Percentiles rank a stretch among this genome's conserved stretches.
These are phyloP conservation scores for Morpho achilles DNA, from an alignment of 2,888 invertebrate species.

Conservation along the genomic window DNA sequence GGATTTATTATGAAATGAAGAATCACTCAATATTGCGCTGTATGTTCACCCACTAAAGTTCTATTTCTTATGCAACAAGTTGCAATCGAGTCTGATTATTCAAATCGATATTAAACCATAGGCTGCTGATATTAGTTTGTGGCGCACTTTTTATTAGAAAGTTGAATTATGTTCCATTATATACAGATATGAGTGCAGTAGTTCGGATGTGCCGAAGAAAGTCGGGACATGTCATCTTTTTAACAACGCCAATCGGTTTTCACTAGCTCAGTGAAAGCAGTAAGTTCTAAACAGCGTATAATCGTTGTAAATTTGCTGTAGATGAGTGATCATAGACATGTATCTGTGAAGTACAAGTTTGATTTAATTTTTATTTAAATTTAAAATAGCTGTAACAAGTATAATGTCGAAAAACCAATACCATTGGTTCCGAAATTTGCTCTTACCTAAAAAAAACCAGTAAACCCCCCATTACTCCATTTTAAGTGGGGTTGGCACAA, in stretches of 20 bases:
- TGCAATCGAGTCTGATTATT: not conserved
- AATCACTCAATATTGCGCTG: no score
- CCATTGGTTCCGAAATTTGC: no score
- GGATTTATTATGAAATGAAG: no score
- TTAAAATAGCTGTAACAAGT: no score
- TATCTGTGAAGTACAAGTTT: no score
- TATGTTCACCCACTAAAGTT: not conserved
- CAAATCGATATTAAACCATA: conserved; percentile 10
- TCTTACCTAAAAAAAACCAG: no score
- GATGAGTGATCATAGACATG: no score
- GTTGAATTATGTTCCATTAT: conserved; percentile 22
- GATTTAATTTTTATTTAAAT: no score
- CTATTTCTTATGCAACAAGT: not conserved
- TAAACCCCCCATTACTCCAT: no score
- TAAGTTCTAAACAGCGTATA: conserved; percentile 18
- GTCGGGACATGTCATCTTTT: conserved; percentile 16
- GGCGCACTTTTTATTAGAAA: conserved; percentile 21
- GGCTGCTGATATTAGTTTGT: conserved; percentile 21
- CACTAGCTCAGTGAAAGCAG: conserved; percentile 13
- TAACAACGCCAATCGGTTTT: conserved; percentile 14
- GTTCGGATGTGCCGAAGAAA: conserved; percentile 20
- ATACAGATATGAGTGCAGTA: conserved; percentile 1
- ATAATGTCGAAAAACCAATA: no score
- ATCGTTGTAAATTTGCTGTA: not conserved
- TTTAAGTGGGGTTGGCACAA: no score